Percentiles rank a stretch among this genome's conserved stretches.
phyloP scores from a whole-genome alignment of 2,888 invertebrate genomes.

The Protodeltote pygarga region DNA sequence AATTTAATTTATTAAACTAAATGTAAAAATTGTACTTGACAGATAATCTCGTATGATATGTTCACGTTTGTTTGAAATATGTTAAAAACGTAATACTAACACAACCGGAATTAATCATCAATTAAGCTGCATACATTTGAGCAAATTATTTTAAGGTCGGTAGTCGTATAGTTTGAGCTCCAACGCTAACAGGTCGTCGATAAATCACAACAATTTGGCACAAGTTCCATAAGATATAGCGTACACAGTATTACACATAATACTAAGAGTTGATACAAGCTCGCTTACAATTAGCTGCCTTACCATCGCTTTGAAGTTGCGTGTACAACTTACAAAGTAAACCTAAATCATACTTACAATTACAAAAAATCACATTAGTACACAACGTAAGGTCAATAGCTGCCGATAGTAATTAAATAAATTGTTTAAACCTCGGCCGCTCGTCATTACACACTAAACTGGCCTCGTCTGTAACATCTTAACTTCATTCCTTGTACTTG shows the following conservation, averaged over 20 bases:
- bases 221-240: conserved; percentile 19
- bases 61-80: conserved; percentile 15
- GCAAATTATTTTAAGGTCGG: conserved; percentile 22
- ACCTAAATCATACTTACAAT: conserved; percentile 1
- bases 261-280: neutral
- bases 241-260: conserved; percentile 4
- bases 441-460: conserved; percentile 30
- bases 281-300: conserved; percentile 1
- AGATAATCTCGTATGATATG: conserved; percentile 37
- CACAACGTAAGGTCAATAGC: conserved; percentile 40
- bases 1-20: conserved; percentile 12
- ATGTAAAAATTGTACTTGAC: conserved; percentile 26
- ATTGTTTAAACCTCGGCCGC: neutral
- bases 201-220: conserved; percentile 47
- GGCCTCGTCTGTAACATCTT: conserved; percentile 28
- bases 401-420: conserved; percentile 8
- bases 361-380: conserved; percentile 37
- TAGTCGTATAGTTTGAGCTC: conserved; percentile 16
- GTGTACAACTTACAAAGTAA: conserved; percentile 1
- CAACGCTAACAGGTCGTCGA: conserved; percentile 4
- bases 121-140: conserved; percentile 24
- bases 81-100: conserved; percentile 4
- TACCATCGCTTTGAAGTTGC: neutral
- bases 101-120: neutral
- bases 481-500: conserved; percentile 17